phyloP scores from a whole-genome alignment of 2,113 vertebrate genomes.

The Strix uralensis region DNA sequence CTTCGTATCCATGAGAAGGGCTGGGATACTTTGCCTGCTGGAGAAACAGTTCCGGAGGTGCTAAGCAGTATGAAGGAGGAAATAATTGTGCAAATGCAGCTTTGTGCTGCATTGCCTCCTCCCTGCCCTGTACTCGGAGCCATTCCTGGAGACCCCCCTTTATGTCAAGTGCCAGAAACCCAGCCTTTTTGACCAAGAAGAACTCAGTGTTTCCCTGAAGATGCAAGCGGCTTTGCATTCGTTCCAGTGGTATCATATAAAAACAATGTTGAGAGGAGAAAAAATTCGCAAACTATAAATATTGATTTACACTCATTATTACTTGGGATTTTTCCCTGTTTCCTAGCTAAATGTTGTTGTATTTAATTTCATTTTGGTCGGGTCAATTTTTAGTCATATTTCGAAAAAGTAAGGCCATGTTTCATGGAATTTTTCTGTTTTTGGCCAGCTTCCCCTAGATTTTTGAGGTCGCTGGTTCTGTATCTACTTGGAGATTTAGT shows the following conservation, averaged over 20 bases:
- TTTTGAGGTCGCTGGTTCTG: conserved; percentile 24
- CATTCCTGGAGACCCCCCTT: neutral
- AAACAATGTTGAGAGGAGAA: neutral
- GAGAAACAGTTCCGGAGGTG: neutral
- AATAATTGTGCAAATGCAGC: neutral
- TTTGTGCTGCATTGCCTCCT: neutral
- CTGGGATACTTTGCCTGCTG: neutral
- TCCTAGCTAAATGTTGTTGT: neutral
- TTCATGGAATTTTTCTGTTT: neutral
- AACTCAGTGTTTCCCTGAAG: neutral
- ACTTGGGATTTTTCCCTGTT: neutral
- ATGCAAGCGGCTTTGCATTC: neutral
- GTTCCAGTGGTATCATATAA: neutral
- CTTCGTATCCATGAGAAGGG: neutral
- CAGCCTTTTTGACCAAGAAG: neutral
- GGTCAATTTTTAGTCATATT: neutral
- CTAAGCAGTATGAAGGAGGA: neutral
- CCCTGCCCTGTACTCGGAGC: neutral
- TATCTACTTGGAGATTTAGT: neutral
- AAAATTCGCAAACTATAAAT: neutral
- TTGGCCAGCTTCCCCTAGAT: neutral
- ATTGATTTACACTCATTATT: neutral
- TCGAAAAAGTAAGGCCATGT: neutral
- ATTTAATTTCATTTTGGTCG: neutral
- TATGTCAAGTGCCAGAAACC: neutral